Evolutionary conservation across 2,888 invertebrate genomes (phyloP), one percentile per base, ranked within the genome.

Genomic region (Monoplex corrugatus): DNA sequence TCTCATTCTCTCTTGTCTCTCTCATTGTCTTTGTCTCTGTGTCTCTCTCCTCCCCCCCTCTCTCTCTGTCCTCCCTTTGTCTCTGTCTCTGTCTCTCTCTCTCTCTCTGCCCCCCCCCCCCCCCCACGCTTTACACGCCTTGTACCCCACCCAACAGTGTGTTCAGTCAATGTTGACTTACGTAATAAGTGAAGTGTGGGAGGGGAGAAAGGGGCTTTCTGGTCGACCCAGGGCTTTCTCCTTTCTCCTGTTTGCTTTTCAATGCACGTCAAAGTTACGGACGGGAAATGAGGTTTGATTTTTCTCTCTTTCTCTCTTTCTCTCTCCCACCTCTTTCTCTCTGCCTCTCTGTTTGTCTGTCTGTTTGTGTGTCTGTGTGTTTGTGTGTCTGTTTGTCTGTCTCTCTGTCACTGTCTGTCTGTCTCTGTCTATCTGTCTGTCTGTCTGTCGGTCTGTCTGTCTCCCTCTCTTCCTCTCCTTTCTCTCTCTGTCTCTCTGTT

Each of bases 261-360:
- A 10, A 19, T 82, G 23, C n/a, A 78, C 44, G 43, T 23, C 44
- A 44, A 16, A 23, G 32, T 38, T 23, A 82, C 23, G n/a, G 38
- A 16, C 5, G 44, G 44, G 35, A 44, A 43, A 44, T 82, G 23
- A 44, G 16, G 82, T 82, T 82, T 82, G 43, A 44, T 44, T 78
- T 38, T 23, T 35, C 19, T 75, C 75, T 75, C 5, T 35, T 38
- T 75, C 75, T 75, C 38, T 35, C 38, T 75, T 38, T 75, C 75
- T 75, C 38, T 75, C 75, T 75, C 35, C n/a, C n/a, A n/a, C n/a
- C n/a, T 75, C 75, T 75, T 23, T 75, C 75, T 75, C 5, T 75
- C 38, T 75, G 35, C 8, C 75, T 72, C 23, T 75, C 75, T 8
- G 10, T 10, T 35, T 35, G n/a, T 19, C 28, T 68, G 23, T 28